phyloP scores from a whole-genome alignment of 2,888 invertebrate genomes.

The Limulus polyphemus region DNA sequence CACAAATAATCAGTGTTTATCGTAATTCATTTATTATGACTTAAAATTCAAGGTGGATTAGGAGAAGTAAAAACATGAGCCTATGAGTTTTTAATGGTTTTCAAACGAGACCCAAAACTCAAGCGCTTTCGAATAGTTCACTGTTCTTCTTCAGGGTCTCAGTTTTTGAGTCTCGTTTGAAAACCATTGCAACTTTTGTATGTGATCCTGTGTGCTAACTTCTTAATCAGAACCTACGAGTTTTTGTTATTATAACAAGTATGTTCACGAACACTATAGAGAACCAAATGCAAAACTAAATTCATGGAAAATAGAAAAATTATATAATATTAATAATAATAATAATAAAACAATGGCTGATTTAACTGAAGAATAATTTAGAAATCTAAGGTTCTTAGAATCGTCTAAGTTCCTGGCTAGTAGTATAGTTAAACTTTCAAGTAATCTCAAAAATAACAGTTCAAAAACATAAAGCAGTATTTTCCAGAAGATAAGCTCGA shows the following conservation, averaged over 20 bases:
- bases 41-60: no score
- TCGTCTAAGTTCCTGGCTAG: slow-evolving; percentile 16
- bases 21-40: neutral
- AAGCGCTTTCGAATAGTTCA: no score
- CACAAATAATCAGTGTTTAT: neutral
- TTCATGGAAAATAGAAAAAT: slow-evolving; percentile 2
- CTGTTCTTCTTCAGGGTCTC: no score
- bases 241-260: neutral
- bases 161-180: no score
- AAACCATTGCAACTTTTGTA: no score
- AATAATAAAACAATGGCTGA: neutral
- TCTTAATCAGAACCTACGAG: slow-evolving; percentile 5
- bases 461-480: slow-evolving; percentile 15
- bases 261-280: neutral
- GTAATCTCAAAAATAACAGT: slow-evolving; percentile 22
- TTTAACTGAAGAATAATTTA: slow-evolving; percentile 2
- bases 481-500: slow-evolving; percentile 10
- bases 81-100: no score
- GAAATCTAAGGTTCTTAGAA: slow-evolving; percentile 27
- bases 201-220: no score
- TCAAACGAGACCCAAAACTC: no score
- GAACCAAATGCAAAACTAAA: neutral
- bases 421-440: slow-evolving; percentile 11
- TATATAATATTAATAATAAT: neutral
- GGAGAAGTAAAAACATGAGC: no score